Conservation (phyloP, 2,797 vertebrate species). For the Melanotaenia pygmaea region DNA sequence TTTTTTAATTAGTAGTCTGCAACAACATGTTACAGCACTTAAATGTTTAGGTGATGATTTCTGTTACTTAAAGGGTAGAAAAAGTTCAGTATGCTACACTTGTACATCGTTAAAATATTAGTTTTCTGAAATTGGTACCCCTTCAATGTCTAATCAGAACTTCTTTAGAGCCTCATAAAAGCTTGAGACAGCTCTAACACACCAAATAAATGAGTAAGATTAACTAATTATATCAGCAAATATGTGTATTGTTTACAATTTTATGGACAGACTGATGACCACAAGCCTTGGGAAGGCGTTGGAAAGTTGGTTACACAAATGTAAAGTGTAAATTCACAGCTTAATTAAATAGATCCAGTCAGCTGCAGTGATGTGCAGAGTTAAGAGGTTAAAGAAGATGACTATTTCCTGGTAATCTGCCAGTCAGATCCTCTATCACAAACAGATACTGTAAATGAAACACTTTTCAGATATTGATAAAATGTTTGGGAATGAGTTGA, state of each 20-base stretch:
- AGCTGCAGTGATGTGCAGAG: background rate
- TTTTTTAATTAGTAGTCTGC: too few relatives aligned
- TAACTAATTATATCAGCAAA: background rate
- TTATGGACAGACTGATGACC: background rate
- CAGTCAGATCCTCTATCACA: background rate
- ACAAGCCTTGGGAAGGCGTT: background rate
- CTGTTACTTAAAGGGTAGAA: background rate
- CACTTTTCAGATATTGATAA: background rate
- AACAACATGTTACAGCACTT: too few relatives aligned
- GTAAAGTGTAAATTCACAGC: background rate
- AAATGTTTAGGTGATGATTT: background rate
- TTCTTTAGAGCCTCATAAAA: too few relatives aligned
- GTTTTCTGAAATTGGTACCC: too few relatives aligned
- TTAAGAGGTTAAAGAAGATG: background rate
- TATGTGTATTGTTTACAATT: background rate
- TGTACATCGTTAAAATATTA: background rate
- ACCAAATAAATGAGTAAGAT: too few relatives aligned
- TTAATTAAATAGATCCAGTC: background rate
- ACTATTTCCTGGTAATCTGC: background rate
- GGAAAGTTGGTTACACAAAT: background rate
- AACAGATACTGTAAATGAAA: conserved; percentile 8
- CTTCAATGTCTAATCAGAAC: too few relatives aligned
- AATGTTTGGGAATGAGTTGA: background rate
- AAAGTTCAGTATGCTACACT: background rate
- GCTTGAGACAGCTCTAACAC: too few relatives aligned